phyloP scores from a whole-genome alignment of 2,888 invertebrate species.

The Heliothis peltigera region DNA sequence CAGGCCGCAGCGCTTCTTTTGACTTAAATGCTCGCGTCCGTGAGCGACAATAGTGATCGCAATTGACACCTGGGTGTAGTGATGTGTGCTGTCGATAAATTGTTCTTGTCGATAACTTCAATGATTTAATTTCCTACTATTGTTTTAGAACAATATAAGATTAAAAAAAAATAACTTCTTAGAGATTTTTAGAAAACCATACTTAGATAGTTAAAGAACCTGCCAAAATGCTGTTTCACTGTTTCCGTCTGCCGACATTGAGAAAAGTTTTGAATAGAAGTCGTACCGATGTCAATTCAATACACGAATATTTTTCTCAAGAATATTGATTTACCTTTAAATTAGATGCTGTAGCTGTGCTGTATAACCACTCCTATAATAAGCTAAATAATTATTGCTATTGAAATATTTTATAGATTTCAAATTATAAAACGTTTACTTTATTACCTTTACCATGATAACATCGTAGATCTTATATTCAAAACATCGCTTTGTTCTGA shows the following conservation, averaged over 20 bases:
- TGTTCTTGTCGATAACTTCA: constrained; percentile 48
- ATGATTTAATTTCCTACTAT: background rate
- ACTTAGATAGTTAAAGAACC: background rate
- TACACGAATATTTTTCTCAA: background rate
- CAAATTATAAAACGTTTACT: constrained; percentile 23
- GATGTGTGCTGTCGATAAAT: constrained; percentile 64
- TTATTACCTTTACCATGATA: constrained; percentile 34
- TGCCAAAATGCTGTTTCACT: background rate
- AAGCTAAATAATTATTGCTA: constrained; percentile 10
- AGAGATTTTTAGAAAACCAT: background rate
- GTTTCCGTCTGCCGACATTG: too few species aligned
- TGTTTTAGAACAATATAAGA: background rate
- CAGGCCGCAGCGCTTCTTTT: constrained; percentile 80
- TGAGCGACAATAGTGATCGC: constrained; percentile 82
- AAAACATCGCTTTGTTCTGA: constrained; percentile 41
- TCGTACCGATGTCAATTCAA: too few species aligned
- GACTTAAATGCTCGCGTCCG: constrained; percentile 86
- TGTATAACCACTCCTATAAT: background rate
- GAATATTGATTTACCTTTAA: background rate
- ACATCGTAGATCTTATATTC: constrained; percentile 49
- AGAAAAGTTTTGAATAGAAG: too few species aligned
- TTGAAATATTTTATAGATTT: constrained; percentile 18
- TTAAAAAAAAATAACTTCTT: background rate
- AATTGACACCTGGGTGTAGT: constrained; percentile 85
- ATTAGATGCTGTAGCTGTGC: background rate